These are phyloP conservation scores for Drosophila bocki DNA, from an alignment of 1,140 invertebrate genomes.

Conservation along the genomic window DNA sequence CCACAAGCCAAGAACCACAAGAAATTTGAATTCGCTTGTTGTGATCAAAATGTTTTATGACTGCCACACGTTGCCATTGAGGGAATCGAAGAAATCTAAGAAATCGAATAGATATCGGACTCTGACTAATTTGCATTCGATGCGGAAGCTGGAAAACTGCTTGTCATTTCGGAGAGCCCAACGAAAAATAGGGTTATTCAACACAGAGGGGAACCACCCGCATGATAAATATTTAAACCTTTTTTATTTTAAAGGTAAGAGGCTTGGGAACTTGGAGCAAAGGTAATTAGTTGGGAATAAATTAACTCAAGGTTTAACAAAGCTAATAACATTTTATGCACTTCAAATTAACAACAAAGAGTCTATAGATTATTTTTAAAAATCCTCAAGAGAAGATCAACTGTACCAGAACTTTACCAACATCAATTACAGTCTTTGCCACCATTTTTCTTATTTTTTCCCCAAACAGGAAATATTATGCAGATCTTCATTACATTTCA, in stretches of 20 bases:
- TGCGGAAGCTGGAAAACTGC: conserved; percentile 47
- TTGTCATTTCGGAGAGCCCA: conserved; percentile 6
- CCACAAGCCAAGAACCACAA: conserved; percentile 4
- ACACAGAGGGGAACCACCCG: background rate
- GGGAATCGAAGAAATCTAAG: conserved; percentile 5
- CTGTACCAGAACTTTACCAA: conserved; percentile 4
- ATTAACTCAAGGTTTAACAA: background rate
- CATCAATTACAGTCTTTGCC: conserved; percentile 25
- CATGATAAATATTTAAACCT: background rate
- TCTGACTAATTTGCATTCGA: conserved; percentile 57
- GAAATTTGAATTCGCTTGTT: conserved; percentile 39
- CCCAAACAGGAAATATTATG: conserved; percentile 57
- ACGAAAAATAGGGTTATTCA: background rate
- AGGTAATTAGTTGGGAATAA: background rate
- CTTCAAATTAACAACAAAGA: background rate
- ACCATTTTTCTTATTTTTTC: conserved; percentile 34
- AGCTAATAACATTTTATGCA: background rate
- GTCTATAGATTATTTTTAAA: background rate
- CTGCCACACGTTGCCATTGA: conserved; percentile 42
- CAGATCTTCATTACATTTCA: conserved; percentile 48
- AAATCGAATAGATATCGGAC: conserved; percentile 13
- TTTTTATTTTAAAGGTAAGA: background rate
- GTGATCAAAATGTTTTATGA: conserved; percentile 58
- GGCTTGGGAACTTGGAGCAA: background rate
- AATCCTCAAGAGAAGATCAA: background rate